Evolutionary conservation across 2,113 vertebrate genomes (phyloP).

Genomic region (Anhinga rufa): DNA sequence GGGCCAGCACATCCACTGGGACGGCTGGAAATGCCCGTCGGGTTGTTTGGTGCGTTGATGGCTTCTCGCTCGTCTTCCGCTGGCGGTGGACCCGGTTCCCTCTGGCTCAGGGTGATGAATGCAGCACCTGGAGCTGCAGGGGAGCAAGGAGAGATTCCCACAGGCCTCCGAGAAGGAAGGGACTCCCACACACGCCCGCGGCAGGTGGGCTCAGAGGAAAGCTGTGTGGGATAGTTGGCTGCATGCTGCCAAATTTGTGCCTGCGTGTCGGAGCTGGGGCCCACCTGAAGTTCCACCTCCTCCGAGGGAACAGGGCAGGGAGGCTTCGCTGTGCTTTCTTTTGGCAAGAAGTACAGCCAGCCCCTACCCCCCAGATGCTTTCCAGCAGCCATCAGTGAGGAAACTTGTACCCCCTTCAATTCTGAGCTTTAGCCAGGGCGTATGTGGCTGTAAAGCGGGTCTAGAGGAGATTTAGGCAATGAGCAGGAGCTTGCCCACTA

Average conservation of each 20-base stretch:
- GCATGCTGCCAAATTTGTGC: neutral
- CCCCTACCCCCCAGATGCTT: neutral
- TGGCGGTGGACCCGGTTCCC: neutral
- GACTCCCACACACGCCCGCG: neutral
- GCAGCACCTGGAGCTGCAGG: neutral
- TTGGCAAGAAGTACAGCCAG: neutral
- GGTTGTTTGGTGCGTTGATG: neutral
- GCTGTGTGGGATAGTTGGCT: neutral
- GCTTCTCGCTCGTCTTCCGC: neutral
- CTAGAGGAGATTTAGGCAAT: neutral
- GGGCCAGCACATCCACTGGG: accelerated
- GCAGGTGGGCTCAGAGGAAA: neutral
- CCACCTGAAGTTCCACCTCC: neutral
- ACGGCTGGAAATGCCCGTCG: neutral
- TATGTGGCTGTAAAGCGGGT: neutral
- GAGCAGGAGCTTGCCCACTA: neutral
- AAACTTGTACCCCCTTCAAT: neutral
- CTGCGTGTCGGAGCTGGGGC: neutral
- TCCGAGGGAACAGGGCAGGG: neutral
- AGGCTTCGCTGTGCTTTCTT: neutral
- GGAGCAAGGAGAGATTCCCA: neutral
- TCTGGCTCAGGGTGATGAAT: neutral
- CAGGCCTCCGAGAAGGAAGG: neutral
- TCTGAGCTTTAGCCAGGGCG: neutral
- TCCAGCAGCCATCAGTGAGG: neutral